Conservation (phyloP, 2,797 vertebrate genomes). For the Aphelocoma californica region DNA sequence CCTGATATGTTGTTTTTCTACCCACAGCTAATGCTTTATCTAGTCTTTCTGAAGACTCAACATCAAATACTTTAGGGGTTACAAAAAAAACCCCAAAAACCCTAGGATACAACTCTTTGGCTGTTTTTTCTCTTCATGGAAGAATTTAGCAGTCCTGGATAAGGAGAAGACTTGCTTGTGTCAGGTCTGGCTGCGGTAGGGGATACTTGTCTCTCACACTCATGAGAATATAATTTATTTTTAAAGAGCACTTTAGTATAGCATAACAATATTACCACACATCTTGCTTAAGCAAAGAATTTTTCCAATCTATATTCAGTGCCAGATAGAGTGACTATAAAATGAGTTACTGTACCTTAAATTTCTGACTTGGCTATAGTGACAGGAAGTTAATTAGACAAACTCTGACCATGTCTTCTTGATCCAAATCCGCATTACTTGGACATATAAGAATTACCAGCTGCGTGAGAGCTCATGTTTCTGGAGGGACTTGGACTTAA, state of each 20-base stretch:
- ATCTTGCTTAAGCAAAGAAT: slow-evolving; percentile 63
- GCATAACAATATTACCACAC: slow-evolving; percentile 56
- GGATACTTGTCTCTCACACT: neutral
- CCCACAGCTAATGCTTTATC: neutral
- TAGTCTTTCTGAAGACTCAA: neutral
- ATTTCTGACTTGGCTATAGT: slow-evolving; percentile 42
- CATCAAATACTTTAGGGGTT: neutral
- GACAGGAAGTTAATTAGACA: slow-evolving; percentile 67
- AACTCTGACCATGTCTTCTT: slow-evolving; percentile 37
- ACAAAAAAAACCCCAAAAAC: neutral
- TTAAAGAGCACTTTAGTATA: slow-evolving; percentile 47
- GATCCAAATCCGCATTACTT: slow-evolving; percentile 27
- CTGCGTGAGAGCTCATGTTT: neutral
- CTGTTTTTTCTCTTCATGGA: neutral
- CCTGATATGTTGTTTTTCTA: neutral
- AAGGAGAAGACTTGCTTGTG: neutral
- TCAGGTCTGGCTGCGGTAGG: neutral
- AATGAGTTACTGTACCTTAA: slow-evolving; percentile 63
- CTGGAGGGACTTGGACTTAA: neutral
- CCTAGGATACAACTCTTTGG: neutral
- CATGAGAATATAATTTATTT: slow-evolving; percentile 51
- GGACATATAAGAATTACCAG: slow-evolving; percentile 31
- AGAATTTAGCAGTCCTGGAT: neutral
- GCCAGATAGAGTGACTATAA: slow-evolving; percentile 53
- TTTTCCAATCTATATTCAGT: slow-evolving; percentile 69